Base-by-base conservation (phyloP, 2,888 invertebrate genomes). In the Euphydryas editha region DNA sequence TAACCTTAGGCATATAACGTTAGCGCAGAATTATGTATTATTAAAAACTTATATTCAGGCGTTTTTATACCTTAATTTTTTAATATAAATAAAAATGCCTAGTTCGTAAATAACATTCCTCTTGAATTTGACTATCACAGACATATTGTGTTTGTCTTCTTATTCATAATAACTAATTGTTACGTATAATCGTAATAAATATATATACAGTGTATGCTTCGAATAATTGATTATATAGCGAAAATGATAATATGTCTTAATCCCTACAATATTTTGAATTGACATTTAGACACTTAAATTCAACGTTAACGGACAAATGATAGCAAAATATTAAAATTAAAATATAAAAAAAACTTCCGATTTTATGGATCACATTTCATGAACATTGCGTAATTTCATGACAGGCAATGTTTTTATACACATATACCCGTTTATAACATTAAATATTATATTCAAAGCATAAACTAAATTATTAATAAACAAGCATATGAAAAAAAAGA, bases 71-170 rank as follows among this genome's bases (percentile, higher is more conserved):
- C 11, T 37, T 30, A 30, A 30, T 7, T 30, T 7, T 30, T 30
- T 39, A 59, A 59, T 56, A 60, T 65, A 65, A 65, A 65, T 60
- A 65, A 49, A 18, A 46, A 15, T 51, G 36, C 47, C 37, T 15
- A 18, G 37, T 20, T 37, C 18, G 37, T 17, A 18, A 56, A 56
- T 37, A 18, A n/a, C 36, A 7, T 24, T 56, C 24, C 30, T 80
- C 85, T 85, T 83, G 82, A 84, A 85, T 84, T 75, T 80, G 77
- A 82, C 79, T 89, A 89, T 88, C 88, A 89, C 88, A 89, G 88
- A 82, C 79, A 85, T 82, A 83, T 17, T n/a, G 17, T 56, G 15
- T 51, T 51, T 51, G 49, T 24, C 21, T 51, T 51, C 49, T 51
- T 51, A 83, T 80, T 78, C 65, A 67, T n/a, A 68, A 68, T 68